Percentiles rank a stretch among this genome's conserved stretches.
Conservation (phyloP, 2,113 vertebrate species). For the Tautogolabrus adspersus region DNA sequence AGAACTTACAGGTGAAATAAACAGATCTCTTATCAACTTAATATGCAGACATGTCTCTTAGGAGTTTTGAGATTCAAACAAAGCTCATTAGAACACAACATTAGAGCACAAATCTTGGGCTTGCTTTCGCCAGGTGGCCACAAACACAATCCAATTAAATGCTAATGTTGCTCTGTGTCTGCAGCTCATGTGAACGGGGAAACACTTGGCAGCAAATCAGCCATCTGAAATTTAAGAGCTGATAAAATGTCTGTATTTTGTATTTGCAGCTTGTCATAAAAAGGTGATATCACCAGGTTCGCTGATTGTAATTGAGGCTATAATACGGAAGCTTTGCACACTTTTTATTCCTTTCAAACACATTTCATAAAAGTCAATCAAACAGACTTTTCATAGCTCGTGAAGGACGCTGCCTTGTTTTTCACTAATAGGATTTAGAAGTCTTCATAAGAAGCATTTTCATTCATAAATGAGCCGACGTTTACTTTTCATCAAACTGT, state of each 20-base stretch:
- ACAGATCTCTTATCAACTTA: no score
- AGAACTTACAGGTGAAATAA: no score
- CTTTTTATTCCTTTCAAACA: constrained; percentile 13
- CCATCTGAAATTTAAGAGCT: no score
- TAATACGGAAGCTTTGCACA: neutral
- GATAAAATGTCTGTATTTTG: no score
- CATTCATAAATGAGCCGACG: constrained; percentile 11
- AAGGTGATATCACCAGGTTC: neutral
- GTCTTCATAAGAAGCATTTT: constrained; percentile 10
- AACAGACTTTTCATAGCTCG: constrained; percentile 3
- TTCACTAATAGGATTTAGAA: constrained; percentile 17
- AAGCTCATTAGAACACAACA: neutral
- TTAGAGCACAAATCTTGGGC: no score
- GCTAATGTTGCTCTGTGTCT: neutral
- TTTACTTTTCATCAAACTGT: constrained; percentile 34
- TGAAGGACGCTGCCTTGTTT: constrained; percentile 11
- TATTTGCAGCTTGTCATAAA: neutral
- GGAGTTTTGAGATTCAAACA: neutral
- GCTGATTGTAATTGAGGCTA: neutral
- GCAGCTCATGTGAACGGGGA: no score
- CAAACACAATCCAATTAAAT: neutral
- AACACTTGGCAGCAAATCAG: no score
- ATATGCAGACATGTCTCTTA: no score
- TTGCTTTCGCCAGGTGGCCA: neutral
- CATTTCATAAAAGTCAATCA: constrained; percentile 1